phyloP scores from a whole-genome alignment of 2,888 invertebrate genomes.

The Cheiracanthium punctorium region DNA sequence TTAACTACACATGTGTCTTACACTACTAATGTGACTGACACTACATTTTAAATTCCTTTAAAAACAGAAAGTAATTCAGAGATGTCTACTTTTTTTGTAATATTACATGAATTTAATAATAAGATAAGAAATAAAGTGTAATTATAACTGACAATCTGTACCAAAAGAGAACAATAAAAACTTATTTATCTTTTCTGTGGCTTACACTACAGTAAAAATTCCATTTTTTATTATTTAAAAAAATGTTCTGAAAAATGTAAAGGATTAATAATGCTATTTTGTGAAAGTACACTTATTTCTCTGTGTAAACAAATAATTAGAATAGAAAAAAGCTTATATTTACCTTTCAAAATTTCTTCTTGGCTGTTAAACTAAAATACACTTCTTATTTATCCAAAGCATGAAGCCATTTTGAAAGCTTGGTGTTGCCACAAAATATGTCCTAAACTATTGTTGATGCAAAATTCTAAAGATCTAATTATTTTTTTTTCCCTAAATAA shows the following conservation, averaged over 20 bases:
- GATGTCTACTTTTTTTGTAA: too few relatives aligned
- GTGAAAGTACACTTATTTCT: too few relatives aligned
- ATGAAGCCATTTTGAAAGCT: neutral
- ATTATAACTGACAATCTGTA: neutral
- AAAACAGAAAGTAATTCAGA: neutral
- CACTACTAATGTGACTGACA: neutral
- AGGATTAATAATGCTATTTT: too few relatives aligned
- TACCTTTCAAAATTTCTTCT: too few relatives aligned
- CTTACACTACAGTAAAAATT: neutral
- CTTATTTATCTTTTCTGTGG: neutral
- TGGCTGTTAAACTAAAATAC: too few relatives aligned
- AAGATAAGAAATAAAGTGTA: neutral
- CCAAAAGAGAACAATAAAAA: neutral
- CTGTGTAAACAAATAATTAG: too few relatives aligned
- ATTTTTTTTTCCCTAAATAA: too few relatives aligned
- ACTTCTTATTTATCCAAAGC: too few relatives aligned
- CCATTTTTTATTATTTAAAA: neutral
- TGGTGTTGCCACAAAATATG: neutral
- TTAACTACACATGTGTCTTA: neutral
- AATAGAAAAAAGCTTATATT: too few relatives aligned
- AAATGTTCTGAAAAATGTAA: too few relatives aligned
- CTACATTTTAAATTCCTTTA: neutral
- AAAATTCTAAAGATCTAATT: too few relatives aligned
- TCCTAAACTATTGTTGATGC: neutral
- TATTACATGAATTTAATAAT: too few relatives aligned